Evolutionary conservation across 2,888 invertebrate genomes (phyloP).

Genomic region (Onthophagus sagittarius): DNA sequence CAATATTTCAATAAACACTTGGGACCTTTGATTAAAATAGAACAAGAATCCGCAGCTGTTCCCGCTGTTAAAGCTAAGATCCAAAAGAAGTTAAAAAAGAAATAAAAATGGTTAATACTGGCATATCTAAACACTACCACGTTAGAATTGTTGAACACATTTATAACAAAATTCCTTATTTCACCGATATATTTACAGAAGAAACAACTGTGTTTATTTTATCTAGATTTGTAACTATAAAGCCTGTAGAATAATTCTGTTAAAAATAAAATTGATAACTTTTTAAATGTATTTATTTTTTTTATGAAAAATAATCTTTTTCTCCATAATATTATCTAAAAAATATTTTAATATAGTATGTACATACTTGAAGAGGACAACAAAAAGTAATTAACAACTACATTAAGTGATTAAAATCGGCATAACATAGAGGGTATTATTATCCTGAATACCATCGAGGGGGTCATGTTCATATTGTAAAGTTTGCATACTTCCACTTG

Average conservation of each 20-base stretch:
- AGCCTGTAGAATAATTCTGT: conserved; percentile 68
- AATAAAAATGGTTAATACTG: conserved; percentile 46
- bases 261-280: neutral
- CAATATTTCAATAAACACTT: conserved; percentile 77
- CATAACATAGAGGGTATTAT: conserved; percentile 49
- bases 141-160: conserved; percentile 77
- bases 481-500: conserved; percentile 25
- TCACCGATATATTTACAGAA: conserved; percentile 96
- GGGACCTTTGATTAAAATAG: conserved; percentile 64
- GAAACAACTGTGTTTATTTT: conserved; percentile 93
- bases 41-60: conserved; percentile 47
- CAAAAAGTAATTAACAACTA: no score
- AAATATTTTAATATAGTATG: neutral
- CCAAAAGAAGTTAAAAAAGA: conserved; percentile 36
- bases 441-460: conserved; percentile 45
- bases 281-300: neutral
- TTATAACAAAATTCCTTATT: conserved; percentile 87
- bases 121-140: conserved; percentile 47
- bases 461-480: conserved; percentile 47
- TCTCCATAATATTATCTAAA: neutral
- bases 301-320: neutral
- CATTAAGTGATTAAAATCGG: conserved; percentile 38
- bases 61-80: conserved; percentile 33
- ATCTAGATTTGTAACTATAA: conserved; percentile 83
- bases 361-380: neutral